phyloP scores from a whole-genome alignment of 1,140 invertebrate species.

The Metaphire vulgaris region DNA sequence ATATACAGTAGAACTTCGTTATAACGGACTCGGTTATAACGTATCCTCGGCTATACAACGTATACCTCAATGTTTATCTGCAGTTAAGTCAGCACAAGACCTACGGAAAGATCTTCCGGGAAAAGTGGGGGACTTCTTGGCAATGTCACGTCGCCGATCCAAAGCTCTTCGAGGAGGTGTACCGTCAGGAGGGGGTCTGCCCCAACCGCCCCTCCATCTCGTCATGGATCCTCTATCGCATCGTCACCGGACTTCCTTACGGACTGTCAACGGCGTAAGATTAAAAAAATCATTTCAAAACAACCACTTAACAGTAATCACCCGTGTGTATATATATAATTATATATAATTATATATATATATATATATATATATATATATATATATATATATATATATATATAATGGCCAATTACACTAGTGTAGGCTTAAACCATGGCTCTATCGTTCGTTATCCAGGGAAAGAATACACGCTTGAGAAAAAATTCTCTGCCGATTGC shows the following conservation, averaged over 20 bases:
- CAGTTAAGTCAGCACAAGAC: conserved; percentile 55
- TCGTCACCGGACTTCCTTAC: conserved; percentile 60
- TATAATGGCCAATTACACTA: no score
- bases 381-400: no score
- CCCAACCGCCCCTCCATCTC: conserved; percentile 61
- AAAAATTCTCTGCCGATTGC: no score
- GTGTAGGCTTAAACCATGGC: no score
- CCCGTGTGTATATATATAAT: no score
- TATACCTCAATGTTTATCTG: not conserved
- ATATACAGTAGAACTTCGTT: not conserved
- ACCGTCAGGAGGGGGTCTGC: conserved; percentile 63
- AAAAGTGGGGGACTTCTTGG: conserved; percentile 65
- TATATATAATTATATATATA: no score
- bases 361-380: no score
- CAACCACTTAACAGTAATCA: no score
- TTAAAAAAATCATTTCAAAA: no score
- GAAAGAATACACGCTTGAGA: no score
- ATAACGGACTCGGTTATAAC: not conserved
- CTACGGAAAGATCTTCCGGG: conserved; percentile 70
- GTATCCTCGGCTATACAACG: not conserved
- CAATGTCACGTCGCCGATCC: conserved; percentile 72
- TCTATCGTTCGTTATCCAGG: no score
- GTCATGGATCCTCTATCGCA: conserved; percentile 69
- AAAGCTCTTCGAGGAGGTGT: conserved; percentile 69
- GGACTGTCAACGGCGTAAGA: conserved; percentile 27